Evolutionary conservation across 1,140 invertebrate genomes (phyloP), one percentile per base, ranked within the genome.

Genomic region (Oreohelix idahoensis): DNA sequence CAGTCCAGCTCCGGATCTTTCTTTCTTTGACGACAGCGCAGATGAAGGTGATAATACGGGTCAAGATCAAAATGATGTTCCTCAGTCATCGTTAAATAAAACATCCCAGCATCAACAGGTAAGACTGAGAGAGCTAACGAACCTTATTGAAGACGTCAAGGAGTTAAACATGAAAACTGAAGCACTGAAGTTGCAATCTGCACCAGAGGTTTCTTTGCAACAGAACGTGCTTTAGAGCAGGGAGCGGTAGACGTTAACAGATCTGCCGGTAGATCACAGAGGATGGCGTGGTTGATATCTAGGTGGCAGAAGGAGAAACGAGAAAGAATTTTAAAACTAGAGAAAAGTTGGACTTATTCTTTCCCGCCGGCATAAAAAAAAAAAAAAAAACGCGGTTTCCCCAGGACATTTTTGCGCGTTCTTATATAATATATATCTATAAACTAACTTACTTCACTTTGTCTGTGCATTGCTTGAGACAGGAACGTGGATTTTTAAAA

Each of bases 141-240:
- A 90, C 76, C 84, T 91, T 0, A 51, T 91, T 2, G 89, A 91
- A 66, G 90, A 91, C 83, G 90, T 91, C 5, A 87, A 86, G 70
- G 89, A 91, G 73, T 79, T 91, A 4, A 91, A 89, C 77, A 86
- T 87, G 80, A 80, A 85, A 73, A 86, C 88, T 35, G 89, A 91
- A 32, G 81, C 83, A 32, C 51, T 90, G 36, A 84, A 39, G 53
- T 35, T 79, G 38, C 78, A 84, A 36, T 69, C 70, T 39, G 8
- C 29, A 29, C 38, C 45, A 39, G 29, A 73, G 35, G 36, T 32
- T 26, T 4, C n/a, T 36, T 36, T 17, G 8, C 29, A 38, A 45
- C 42, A 53, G 26, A 35, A 35, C 23, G 45, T 38, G 23, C 26
- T 29, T 35, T 29, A 49, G 29, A 15, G 15, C 42, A 45, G 42